A percentile compares a stretch with the other conserved stretches of the same genome.
These are phyloP conservation scores for Lindbergichthys nudifrons DNA, from an alignment of 2,797 vertebrate species.

Conservation along the genomic window DNA sequence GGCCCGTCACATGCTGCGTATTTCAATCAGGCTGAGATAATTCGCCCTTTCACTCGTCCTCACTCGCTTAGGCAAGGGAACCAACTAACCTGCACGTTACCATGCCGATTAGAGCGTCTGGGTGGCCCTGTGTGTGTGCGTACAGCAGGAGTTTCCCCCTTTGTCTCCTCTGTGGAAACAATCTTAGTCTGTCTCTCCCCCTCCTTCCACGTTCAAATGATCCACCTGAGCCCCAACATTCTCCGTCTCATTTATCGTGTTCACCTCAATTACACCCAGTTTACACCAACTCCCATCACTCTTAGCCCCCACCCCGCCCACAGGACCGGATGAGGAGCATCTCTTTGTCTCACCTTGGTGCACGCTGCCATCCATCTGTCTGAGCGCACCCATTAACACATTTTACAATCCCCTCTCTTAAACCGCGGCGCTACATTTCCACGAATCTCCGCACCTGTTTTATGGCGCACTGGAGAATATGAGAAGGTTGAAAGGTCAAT, in stretches of 20 bases:
- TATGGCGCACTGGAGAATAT: constrained; percentile 2
- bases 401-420: constrained; percentile 16
- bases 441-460: constrained; percentile 22
- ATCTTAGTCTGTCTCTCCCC: constrained; percentile 19
- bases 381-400: constrained; percentile 37
- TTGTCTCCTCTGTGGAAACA: constrained; percentile 4
- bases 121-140: constrained; percentile 37
- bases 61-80: constrained; percentile 47
- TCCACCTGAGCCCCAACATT: constrained; percentile 55
- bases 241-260: constrained; percentile 56
- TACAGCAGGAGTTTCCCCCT: constrained; percentile 3
- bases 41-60: constrained; percentile 66
- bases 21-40: constrained; percentile 72
- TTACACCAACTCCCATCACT: constrained; percentile 27
- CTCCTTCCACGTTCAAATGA: constrained; percentile 23
- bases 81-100: constrained; percentile 66
- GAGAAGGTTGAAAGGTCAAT: not conserved
- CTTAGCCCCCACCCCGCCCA: not conserved
- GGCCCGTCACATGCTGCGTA: constrained; percentile 74
- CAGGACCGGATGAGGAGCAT: not conserved
- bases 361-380: constrained; percentile 43
- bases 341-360: constrained; percentile 54
- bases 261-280: constrained; percentile 65
- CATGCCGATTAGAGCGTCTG: constrained; percentile 54
- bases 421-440: not conserved